These are phyloP conservation scores for Watsonalla binaria DNA, from an alignment of 2,888 invertebrate genomes.

Conservation along the genomic window DNA sequence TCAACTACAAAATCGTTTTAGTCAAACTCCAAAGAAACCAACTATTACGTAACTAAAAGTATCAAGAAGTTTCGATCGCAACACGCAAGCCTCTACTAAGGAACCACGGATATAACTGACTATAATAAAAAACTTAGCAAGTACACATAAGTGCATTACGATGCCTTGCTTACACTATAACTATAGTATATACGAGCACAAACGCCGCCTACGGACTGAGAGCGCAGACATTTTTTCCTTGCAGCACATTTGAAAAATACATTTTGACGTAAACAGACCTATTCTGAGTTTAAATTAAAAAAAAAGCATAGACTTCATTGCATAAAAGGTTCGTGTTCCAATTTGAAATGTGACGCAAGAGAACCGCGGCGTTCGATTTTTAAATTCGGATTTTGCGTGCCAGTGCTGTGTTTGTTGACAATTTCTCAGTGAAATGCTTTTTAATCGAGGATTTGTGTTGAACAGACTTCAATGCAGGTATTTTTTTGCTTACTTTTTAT, in stretches of 20 bases:
- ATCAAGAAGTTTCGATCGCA: slow-evolving; percentile 49
- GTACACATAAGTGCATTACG: slow-evolving; percentile 77
- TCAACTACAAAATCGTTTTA: neutral
- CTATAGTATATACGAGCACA: slow-evolving; percentile 67
- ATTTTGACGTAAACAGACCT: slow-evolving; percentile 75
- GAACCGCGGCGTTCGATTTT: slow-evolving; percentile 7
- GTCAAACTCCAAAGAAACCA: slow-evolving; percentile 3
- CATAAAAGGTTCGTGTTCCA: neutral
- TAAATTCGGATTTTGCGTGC: slow-evolving; percentile 14
- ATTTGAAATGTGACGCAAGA: slow-evolving; percentile 9
- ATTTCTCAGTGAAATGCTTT: slow-evolving; percentile 44
- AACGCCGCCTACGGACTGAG: slow-evolving; percentile 66
- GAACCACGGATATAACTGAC: slow-evolving; percentile 67
- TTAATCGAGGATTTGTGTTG: slow-evolving; percentile 27
- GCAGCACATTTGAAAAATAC: slow-evolving; percentile 75
- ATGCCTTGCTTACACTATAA: slow-evolving; percentile 54
- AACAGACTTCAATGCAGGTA: slow-evolving; percentile 63
- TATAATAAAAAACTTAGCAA: slow-evolving; percentile 77
- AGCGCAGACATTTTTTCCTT: slow-evolving; percentile 71
- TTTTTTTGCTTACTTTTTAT: slow-evolving; percentile 2
- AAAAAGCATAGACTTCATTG: slow-evolving; percentile 6
- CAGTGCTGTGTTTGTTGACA: slow-evolving; percentile 33
- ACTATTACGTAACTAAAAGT: slow-evolving; percentile 42
- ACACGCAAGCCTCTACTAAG: slow-evolving; percentile 55
- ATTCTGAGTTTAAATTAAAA: slow-evolving; percentile 47